Percentiles rank a stretch among this genome's conserved stretches.
Evolutionary conservation across 2,888 invertebrate genomes (phyloP).

Genomic region (Drosophila subsilvestris): DNA sequence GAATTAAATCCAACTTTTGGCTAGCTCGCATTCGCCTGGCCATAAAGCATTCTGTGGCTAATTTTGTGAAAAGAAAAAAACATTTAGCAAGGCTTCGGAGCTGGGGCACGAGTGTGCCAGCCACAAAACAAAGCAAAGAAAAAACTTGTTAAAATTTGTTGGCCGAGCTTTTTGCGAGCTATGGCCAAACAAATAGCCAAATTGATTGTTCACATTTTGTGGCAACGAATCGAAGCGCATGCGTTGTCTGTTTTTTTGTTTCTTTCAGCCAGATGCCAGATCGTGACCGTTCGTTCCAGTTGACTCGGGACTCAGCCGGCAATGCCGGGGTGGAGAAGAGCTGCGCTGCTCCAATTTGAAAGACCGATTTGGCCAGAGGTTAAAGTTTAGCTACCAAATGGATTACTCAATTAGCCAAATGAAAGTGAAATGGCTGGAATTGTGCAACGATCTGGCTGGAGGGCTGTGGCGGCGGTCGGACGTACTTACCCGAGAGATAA

Average conservation of each 20-base stretch:
- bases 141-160: constrained; percentile 77
- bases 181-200: constrained; percentile 62
- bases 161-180: constrained; percentile 48
- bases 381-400: constrained; percentile 55
- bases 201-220: constrained; percentile 75
- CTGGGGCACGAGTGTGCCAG: constrained; percentile 45
- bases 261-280: constrained; percentile 43
- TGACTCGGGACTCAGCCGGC: constrained; percentile 19
- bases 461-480: neutral
- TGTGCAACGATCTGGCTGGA: constrained; percentile 28
- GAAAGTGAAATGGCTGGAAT: constrained; percentile 38
- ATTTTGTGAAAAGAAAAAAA: constrained; percentile 50
- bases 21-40: constrained; percentile 62
- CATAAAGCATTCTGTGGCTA: constrained; percentile 52
- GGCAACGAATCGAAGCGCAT: constrained; percentile 62
- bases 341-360: constrained; percentile 57
- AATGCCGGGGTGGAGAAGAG: constrained; percentile 19
- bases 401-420: constrained; percentile 69
- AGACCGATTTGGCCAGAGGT: constrained; percentile 50
- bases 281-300: constrained; percentile 59
- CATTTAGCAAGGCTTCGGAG: constrained; percentile 52
- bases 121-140: constrained; percentile 16
- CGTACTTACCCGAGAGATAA: constrained; percentile 94
- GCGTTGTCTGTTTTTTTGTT: constrained; percentile 60
- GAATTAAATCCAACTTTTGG: too few relatives aligned